Base-by-base conservation (phyloP, 2,888 invertebrate species). In the Podotricha telesiphe region DNA sequence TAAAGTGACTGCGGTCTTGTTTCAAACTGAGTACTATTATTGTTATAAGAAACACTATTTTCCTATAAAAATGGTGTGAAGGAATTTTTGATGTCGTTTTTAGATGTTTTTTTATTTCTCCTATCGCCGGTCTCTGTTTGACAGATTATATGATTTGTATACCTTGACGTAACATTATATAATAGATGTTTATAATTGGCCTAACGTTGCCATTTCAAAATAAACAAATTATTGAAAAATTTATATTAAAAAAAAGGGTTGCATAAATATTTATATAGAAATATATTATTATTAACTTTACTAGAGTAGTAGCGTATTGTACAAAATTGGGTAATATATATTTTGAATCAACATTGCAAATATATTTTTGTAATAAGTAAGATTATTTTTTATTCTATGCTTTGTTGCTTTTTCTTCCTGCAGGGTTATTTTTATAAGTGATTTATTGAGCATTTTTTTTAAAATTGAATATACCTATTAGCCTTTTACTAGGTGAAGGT, bases 371-470 rank as follows among this genome's bases (percentile, higher is more conserved):
- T 28, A 28, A 6, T 4, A 28, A 28, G 6, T 28, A 28, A 28
- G 28, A 2, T 45, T 5, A n/a, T 47, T 47, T 17, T 55, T n/a
- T 53, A 34, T 34, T 37, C 1, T 42, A 42, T 42, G 42, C 42
- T 42, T 55, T 55, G 8, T 11, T 11, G 17, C 55, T 55, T 55
- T 55, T 34, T 34, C 22, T 53, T 53, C 17, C 17, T 5, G 34
- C 55, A 55, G 55, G 34, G 55, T 55, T 55, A 17, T 42, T 55
- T 37, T 55, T 55, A 17, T 55, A 55, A 34, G 55, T 55, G 17
- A 37, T 55, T 55, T 34, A n/a, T 34, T 10, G 8, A 17, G 10
- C 17, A 34, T 42, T 42, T 37, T 7, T 8, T 37, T 37, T 5
- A 28, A 5, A 28, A 28, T 28, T 37, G 3, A 8, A 8, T 37